phyloP scores from a whole-genome alignment of 2,888 invertebrate genomes.

The Eupithecia abbreviata region DNA sequence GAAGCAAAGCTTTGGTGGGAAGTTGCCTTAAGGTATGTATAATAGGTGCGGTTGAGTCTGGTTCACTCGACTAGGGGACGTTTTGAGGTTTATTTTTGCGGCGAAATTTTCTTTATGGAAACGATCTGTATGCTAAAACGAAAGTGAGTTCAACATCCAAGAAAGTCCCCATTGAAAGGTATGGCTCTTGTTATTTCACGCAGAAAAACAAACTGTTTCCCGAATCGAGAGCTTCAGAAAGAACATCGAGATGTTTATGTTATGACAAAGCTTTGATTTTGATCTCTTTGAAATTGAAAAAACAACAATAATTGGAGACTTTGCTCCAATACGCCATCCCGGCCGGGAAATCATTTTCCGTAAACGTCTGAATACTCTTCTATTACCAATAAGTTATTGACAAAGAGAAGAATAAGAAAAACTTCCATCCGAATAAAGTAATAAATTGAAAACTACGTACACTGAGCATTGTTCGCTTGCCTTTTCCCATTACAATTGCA shows the following conservation, averaged over 20 bases:
- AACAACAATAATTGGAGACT: conserved; percentile 18
- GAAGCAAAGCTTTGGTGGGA: conserved; percentile 12
- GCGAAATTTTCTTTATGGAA: conserved; percentile 36
- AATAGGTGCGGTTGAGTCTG: conserved; percentile 27
- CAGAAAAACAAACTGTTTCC: background rate
- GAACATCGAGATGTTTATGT: conserved; percentile 5
- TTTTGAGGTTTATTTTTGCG: conserved; percentile 37
- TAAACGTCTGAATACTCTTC: background rate
- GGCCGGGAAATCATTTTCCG: conserved; percentile 5
- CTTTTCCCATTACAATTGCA: conserved; percentile 24
- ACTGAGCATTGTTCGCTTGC: conserved; percentile 23
- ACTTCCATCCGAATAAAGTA: conserved; percentile 1
- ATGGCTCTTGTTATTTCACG: conserved; percentile 1
- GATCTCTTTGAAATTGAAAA: conserved; percentile 13
- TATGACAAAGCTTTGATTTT: conserved; percentile 16
- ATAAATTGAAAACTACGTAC: conserved; percentile 29
- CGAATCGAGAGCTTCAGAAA: background rate
- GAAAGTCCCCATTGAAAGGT: conserved; percentile 18
- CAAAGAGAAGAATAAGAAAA: conserved; percentile 11
- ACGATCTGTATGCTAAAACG: conserved; percentile 38
- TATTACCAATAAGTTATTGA: conserved; percentile 3
- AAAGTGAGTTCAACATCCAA: conserved; percentile 31
- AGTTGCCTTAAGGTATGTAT: conserved; percentile 14
- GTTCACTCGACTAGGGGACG: conserved; percentile 32
- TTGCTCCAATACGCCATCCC: conserved; percentile 6